Evolutionary conservation across 2,797 vertebrate genomes (phyloP), one percentile per base, ranked within the genome.

Genomic region (Phoxinus dragarum): DNA sequence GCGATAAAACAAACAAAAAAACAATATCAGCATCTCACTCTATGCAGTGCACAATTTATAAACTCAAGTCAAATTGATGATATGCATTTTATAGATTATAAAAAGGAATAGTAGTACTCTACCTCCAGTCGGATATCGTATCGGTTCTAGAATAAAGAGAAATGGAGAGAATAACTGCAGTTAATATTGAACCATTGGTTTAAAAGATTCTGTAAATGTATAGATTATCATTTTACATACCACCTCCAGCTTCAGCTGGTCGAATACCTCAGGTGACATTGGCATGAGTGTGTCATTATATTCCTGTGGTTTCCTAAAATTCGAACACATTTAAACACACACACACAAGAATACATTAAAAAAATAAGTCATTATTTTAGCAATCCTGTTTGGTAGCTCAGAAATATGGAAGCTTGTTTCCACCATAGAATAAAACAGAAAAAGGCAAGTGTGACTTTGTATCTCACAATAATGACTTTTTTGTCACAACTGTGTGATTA

Each of bases 221-320:
- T 49, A 34, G 21, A 31, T 19, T 17, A 10, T 40, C 0, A 44
- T 0, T 0, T 10, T 16, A 92, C 96, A 14, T 90, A 99, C 98
- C 96, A 97, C 94, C 3, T 66, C 64, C 79, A 92, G 93, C 47
- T 95, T 93, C 82, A 99, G 90, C 47, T 90, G 96, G 0, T 93
- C 95, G 56, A 95, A 99, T 52, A 96, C 97, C 21, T 98, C 98
- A 0, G 96, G 96, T 23, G 97, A 97, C 96, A 99, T 96, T 27
- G 98, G 98, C 19, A 97, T 93, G 74, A 97, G 94, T 77, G 93
- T 94, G 23, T 97, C 96, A 2, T 95, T 95, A 59, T 96, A 95
- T 86, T 94, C 94, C 31, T 95, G 95, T 3, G 95, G 93, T 79
- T 95, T 94, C 21, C 97, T 97, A 74, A 6, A 81, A 59, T 72